Base-by-base conservation (phyloP, 2,888 invertebrate genomes). In the Erebia ligea region DNA sequence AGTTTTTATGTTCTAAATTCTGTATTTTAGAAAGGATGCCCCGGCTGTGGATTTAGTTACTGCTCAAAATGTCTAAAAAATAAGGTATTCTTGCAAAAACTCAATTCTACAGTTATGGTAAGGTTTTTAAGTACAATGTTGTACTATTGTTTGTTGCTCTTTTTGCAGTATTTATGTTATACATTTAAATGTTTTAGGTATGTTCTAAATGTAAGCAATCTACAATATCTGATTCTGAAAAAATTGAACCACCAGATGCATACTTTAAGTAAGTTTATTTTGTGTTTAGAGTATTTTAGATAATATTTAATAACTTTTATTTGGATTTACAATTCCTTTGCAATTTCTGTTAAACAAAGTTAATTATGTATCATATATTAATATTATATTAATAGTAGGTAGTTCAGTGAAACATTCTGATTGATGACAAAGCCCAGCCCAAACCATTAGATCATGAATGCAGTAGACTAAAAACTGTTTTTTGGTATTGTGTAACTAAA, bases 21-120 rank as follows among this genome's bases (percentile, higher is more conserved):
- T 17, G 19, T 57, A 25, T 69, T 54, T 76, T 89, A 98, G 97
- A 94, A 95, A 90, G 97, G 97, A 21, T 98, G 98, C 85, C 96
- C 97, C 57, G 95, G 95, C 80, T 98, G 98, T 90, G 97, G 97
- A 45, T 96, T 96, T 88, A 96, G 97, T 62, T 97, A 96, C 88
- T 98, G 98, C 85, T 95, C 94, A 72, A 97, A 96, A 86, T 98
- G 98, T 86, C 89, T 98, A 63, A 95, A 95, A 77, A 94, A 96
- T 79, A 96, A 96, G 87, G 91, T 95, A 73, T 94, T 95, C 79
- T 88, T 97, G 71, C 94, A 96, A 11, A 95, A 95, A 82, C 92
- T 95, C 6, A 94, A 94, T 77, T 90, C 93, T 61, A 95, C 95
- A 80, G 94, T 95, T 68, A 96, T 95, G 87, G 96, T 97, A 64